Conservation (phyloP, 2,797 vertebrate genomes). For the Gambusia yucatana region DNA sequence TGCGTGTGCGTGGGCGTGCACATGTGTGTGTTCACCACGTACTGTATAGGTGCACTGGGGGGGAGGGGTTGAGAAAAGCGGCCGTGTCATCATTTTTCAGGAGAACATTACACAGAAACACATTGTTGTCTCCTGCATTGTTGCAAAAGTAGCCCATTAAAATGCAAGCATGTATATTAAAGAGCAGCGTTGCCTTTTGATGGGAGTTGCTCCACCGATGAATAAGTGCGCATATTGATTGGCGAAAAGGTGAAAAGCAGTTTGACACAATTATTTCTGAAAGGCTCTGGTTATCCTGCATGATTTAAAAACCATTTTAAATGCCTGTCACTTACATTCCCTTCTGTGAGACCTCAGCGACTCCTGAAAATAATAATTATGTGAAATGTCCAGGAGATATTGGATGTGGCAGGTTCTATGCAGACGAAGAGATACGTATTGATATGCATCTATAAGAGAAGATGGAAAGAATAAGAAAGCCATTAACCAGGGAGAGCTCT, state of each 20-base stretch:
- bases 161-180: constrained; percentile 88
- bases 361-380: constrained; percentile 86
- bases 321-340: constrained; percentile 84
- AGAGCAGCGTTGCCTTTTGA: constrained; percentile 81
- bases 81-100: constrained; percentile 76
- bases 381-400: constrained; percentile 81
- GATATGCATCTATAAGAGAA: constrained; percentile 78
- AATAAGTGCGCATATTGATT: constrained; percentile 87
- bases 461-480: constrained; percentile 65
- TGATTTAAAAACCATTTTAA: constrained; percentile 87
- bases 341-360: constrained; percentile 79
- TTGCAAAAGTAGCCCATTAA: constrained; percentile 85
- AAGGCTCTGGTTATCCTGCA: constrained; percentile 79
- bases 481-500: constrained; percentile 56
- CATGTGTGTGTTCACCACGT: not conserved
- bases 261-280: constrained; percentile 88
- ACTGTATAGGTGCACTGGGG: not conserved
- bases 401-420: constrained; percentile 76
- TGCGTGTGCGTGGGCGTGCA: not conserved
- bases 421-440: constrained; percentile 63
- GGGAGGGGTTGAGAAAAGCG: constrained; percentile 48
- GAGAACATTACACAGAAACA: constrained; percentile 74
- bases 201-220: constrained; percentile 79
- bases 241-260: constrained; percentile 85
- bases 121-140: constrained; percentile 82